Evolutionary conservation across 2,113 vertebrate species (phyloP), one percentile per base, ranked within the genome.

Genomic region (Glareola pratincola): DNA sequence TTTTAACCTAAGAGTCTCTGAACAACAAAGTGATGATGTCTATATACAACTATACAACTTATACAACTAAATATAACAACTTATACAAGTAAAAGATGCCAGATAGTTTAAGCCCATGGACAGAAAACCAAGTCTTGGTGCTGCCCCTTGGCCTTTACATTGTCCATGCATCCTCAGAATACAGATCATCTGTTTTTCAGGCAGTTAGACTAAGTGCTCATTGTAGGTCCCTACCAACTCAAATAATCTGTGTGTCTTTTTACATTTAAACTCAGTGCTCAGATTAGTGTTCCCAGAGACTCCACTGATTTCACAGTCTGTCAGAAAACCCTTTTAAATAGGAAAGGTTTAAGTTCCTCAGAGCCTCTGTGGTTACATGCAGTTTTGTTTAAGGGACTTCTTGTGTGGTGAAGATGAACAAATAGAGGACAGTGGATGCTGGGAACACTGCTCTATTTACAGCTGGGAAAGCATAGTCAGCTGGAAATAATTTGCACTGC

Each of bases 171-270:
- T n/a, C 14, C 8, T 79, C 74, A 75, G 39, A 88, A 82, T 37
- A 54, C 10, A 82, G 22, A 15, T 50, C 12, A 29, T 67, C 32
- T 72, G 7, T 16, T 80, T 76, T 63, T 56, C n/a, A 77, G 45
- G 6, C 10, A 47, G 17, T 16, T 69, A 36, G 11, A 60, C 54
- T 71, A 47, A 8, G 7, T 0, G 0, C 32, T 22, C 8, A 0
- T 12, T 39, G 14, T 10, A 56, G 22, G 12, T 22, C 23, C 11
- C 8, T 51, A 78, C 22, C 45, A 79, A 3, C 5, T 51, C 50
- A 73, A 85, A 77, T 13, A 19, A 45, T 23, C 4, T 26, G 3
- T 17, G 11, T 69, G 22, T 18, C 32, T 91, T 91, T 71, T 72
- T 29, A 10, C 16, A 13, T 80, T 93, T 71, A 74, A 93, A 53